Evolutionary conservation across 2,888 invertebrate species (phyloP).

Genomic region (Aethes cnicana): DNA sequence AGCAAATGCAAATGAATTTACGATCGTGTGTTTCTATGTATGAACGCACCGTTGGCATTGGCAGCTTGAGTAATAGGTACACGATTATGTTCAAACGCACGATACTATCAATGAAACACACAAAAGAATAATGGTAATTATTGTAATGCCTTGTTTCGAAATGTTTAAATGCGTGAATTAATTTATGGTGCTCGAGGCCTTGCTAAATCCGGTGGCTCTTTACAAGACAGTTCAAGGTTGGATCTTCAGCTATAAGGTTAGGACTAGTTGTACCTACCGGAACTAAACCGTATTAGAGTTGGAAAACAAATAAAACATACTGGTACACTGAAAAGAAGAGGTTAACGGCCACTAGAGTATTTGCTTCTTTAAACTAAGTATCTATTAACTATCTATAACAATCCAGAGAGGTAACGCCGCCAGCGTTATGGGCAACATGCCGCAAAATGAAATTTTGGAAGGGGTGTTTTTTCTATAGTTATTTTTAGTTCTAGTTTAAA

Average conservation of each 20-base stretch:
- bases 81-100: slow-evolving; percentile 27
- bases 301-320: no score
- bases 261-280: no score
- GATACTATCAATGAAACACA: slow-evolving; percentile 38
- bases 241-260: no score
- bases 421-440: no score
- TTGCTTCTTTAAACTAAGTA: no score
- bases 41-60: slow-evolving; percentile 18
- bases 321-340: no score
- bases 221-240: slow-evolving; percentile 7
- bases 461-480: no score
- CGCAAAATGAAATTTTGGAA: no score
- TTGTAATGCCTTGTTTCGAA: slow-evolving; percentile 44
- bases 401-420: no score
- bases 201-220: slow-evolving; percentile 19
- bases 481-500: no score
- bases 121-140: slow-evolving; percentile 48
- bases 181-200: slow-evolving; percentile 21
- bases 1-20: slow-evolving; percentile 8
- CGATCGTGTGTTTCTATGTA: slow-evolving; percentile 8
- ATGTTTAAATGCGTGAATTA: slow-evolving; percentile 36
- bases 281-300: not conserved
- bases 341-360: no score
- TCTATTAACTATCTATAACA: no score
- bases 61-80: slow-evolving; percentile 23